These are phyloP conservation scores for Melanostigma gelatinosum DNA, from an alignment of 2,113 vertebrate genomes.

Conservation along the genomic window DNA sequence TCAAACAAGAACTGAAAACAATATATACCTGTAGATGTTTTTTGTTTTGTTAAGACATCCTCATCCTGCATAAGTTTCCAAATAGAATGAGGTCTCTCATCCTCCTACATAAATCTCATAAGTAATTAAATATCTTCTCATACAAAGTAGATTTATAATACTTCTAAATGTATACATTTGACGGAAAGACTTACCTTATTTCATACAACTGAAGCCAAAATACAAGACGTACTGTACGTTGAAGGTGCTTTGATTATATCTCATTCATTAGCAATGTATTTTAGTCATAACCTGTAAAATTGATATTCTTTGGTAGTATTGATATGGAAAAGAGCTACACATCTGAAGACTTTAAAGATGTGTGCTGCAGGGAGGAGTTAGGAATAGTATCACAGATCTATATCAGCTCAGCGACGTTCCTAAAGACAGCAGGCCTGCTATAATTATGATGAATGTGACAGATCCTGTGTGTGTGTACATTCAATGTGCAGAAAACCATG, in stretches of 20 bases:
- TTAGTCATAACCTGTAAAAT: conserved; percentile 16
- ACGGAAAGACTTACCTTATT: neutral
- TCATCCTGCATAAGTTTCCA: neutral
- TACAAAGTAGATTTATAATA: neutral
- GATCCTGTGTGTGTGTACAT: conserved; percentile 17
- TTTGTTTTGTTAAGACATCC: neutral
- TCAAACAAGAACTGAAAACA: neutral
- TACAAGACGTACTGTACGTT: neutral
- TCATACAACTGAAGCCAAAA: neutral
- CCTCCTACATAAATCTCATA: neutral
- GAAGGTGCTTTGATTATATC: neutral
- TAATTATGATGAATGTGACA: conserved; percentile 39
- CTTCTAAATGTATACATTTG: neutral
- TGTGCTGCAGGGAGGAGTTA: neutral
- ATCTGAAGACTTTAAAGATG: neutral
- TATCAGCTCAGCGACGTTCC: neutral
- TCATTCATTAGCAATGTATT: neutral
- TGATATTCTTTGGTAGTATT: neutral
- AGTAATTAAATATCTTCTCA: neutral
- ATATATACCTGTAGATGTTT: neutral
- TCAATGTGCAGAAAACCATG: conserved; percentile 18
- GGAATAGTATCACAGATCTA: conserved; percentile 1
- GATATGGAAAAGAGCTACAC: neutral
- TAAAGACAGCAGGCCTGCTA: neutral
- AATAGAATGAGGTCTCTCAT: neutral